Evolutionary conservation across 1,140 invertebrate genomes (phyloP), one percentile per base, ranked within the genome.

Genomic region (Drosophila mayri): DNA sequence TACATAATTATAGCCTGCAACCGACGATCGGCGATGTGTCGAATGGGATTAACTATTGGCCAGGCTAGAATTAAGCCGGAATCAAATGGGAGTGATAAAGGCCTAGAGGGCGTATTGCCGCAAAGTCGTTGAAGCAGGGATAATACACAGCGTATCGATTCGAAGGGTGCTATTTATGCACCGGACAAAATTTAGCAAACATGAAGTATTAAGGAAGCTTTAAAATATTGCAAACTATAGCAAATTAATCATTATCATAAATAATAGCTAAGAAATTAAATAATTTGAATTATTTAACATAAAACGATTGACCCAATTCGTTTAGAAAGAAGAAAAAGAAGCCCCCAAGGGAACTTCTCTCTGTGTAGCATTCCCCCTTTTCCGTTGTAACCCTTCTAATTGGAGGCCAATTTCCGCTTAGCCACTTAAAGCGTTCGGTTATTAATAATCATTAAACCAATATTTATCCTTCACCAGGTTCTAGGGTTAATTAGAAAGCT

Each of bases 41-140:
- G 64, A 90, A 85, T 85, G 75, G 86, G 81, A 81, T 85, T 81
- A 81, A 72, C 64, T 73, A 79, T 90, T 85, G 77, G 71, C 83
- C 58, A 60, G 22, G 46, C 46, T 49, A 46, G 52, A 40, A 49
- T 65, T 64, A 49, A 52, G 38, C 62, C 62, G 25, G 38, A 67
- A 70, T 67, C 43, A 70, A 70, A 70, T 46, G 65, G 43, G 47
- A 70, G 38, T 65, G 50, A 75, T 72, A 52, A 70, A 59, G 49
- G 37, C 46, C 38, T 11, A 37, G 20, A 58, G 41, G 75, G 52
- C 46, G 61, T 40, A 38, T 22, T 61, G 32, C 32, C 22, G 47
- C 14, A 25, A 37, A 59, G 49, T 30, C 38, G 50, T 68, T 68
- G 40, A 55, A 38, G 30, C 28, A 10, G 37, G 30, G 20, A 67